These are phyloP conservation scores for Piezodorus guildinii DNA, from an alignment of 1,140 invertebrate species.

Conservation along the genomic window DNA sequence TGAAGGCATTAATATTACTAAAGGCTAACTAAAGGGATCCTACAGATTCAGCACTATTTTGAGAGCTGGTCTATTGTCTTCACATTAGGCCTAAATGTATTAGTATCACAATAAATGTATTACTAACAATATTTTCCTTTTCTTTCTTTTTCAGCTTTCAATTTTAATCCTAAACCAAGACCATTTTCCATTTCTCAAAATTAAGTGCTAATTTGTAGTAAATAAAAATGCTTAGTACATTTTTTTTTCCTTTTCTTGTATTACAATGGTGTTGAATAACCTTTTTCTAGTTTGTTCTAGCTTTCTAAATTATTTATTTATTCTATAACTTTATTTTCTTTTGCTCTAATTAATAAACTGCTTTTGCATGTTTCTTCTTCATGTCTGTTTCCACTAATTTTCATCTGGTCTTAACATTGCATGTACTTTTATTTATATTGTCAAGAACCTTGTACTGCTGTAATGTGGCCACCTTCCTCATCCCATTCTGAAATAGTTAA, in stretches of 20 bases:
- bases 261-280: constrained; percentile 1
- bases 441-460: constrained; percentile 6
- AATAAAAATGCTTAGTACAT: constrained; percentile 18
- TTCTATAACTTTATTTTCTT: constrained; percentile 14
- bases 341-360: constrained; percentile 15
- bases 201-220: constrained; percentile 31
- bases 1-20: not conserved
- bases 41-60: constrained; percentile 14
- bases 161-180: constrained; percentile 49
- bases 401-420: not conserved
- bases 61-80: not conserved
- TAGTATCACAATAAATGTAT: too few species aligned
- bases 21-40: not conserved
- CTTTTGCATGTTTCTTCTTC: constrained; percentile 13
- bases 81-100: too few species aligned
- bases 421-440: not conserved
- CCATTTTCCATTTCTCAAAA: constrained; percentile 46
- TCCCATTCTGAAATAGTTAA: not conserved
- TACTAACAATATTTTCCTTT: constrained; percentile 24
- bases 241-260: constrained; percentile 17
- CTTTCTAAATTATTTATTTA: constrained; percentile 19
- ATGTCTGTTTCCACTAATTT: constrained; percentile 9
- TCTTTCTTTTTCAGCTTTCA: constrained; percentile 47
- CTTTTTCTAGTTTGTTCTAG: not conserved
- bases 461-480: constrained; percentile 19